A percentile compares a stretch with the other conserved stretches of the same genome.
Evolutionary conservation across 2,888 invertebrate species (phyloP).

Genomic region (Aleiodes testaceus): DNA sequence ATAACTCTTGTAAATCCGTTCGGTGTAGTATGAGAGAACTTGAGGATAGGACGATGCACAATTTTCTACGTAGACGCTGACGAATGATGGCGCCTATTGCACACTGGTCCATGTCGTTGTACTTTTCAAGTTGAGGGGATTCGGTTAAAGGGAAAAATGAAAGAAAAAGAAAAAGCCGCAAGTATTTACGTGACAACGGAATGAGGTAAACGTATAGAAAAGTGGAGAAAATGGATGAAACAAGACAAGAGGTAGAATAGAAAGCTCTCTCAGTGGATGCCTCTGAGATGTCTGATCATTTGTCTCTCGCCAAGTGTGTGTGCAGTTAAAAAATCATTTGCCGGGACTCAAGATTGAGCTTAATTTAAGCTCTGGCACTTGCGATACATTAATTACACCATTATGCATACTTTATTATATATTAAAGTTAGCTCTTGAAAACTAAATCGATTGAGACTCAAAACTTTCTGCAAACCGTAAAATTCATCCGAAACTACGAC

Average conservation of each 20-base stretch:
- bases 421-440: background rate
- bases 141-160: slow-evolving; percentile 41
- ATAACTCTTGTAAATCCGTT: slow-evolving; percentile 31
- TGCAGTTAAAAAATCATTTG: slow-evolving; percentile 21
- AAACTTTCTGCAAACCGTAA: background rate
- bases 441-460: background rate
- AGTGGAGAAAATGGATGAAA: slow-evolving; percentile 15
- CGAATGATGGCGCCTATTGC: slow-evolving; percentile 21
- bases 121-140: slow-evolving; percentile 30
- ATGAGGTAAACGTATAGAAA: slow-evolving; percentile 18
- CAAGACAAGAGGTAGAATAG: slow-evolving; percentile 6
- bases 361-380: slow-evolving; percentile 2
- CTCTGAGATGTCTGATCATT: slow-evolving; percentile 16
- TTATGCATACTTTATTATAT: background rate
- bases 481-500: slow-evolving; percentile 22
- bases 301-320: slow-evolving; percentile 4
- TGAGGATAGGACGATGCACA: slow-evolving; percentile 26
- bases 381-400: background rate
- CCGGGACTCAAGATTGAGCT: slow-evolving; percentile 11
- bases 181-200: slow-evolving; percentile 26
- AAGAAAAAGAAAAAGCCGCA: slow-evolving; percentile 53
- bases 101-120: background rate
- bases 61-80: slow-evolving; percentile 16
- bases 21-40: background rate
- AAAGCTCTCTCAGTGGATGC: background rate